These are phyloP conservation scores for Enteromius thamalakanensis DNA, from an alignment of 2,797 vertebrate species.

Conservation along the genomic window DNA sequence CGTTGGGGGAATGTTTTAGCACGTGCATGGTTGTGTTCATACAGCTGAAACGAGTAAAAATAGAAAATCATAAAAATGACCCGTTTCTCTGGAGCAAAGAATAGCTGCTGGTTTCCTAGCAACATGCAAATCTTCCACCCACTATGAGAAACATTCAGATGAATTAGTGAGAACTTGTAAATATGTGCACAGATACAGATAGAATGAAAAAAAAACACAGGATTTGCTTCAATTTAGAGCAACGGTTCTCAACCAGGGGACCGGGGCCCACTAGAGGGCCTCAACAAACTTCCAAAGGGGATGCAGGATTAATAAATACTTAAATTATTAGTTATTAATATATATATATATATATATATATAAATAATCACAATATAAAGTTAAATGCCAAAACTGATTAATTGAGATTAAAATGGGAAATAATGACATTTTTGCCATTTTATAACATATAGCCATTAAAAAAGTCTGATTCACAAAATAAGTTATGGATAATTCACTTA, in stretches of 20 bases:
- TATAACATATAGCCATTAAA: not conserved
- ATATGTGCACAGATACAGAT: constrained; percentile 18
- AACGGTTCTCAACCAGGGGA: not conserved
- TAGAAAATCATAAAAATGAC: constrained; percentile 60
- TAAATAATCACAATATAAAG: not conserved
- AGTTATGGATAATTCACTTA: not conserved
- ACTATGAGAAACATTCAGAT: constrained; percentile 39
- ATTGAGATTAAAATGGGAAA: not conserved
- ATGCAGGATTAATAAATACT: not conserved
- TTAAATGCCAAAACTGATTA: not conserved
- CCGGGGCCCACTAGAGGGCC: not conserved
- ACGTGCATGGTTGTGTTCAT: constrained; percentile 27
- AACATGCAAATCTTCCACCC: constrained; percentile 71
- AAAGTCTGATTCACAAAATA: not conserved
- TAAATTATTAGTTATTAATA: not conserved
- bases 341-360: no score
- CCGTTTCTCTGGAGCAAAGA: constrained; percentile 56
- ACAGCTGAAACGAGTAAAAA: constrained; percentile 52
- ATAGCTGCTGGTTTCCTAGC: constrained; percentile 78
- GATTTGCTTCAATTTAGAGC: not conserved
- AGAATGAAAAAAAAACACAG: not conserved
- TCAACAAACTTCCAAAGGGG: not conserved
- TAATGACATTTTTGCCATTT: not conserved
- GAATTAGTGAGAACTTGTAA: constrained; percentile 36
- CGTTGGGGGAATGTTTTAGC: constrained; percentile 7